Base-by-base conservation (phyloP, 2,888 invertebrate genomes). In the Watsonalla binaria region DNA sequence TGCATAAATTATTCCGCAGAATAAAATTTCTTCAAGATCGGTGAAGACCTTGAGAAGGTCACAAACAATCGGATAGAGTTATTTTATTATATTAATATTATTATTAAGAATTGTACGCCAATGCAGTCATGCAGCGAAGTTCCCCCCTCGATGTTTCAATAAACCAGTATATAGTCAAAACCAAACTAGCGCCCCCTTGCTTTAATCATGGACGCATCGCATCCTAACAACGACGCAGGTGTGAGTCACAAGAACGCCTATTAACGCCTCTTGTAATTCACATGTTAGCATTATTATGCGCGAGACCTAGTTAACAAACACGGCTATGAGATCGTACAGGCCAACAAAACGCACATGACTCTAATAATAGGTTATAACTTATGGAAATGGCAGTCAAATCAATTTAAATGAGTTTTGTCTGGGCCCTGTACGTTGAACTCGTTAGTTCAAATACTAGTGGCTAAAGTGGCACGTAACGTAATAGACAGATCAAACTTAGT, bases 401-500 rank as follows among this genome's bases (percentile, higher is more conserved):
- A 42, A 42, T 42, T 42, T 6, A 42, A 8, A 39, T 51, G 39
- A 51, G 33, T 34, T 11, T 47, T 58, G 53, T 52, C 58, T 55
- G 56, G 59, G 61, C 69, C 63, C 70, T 80, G 81, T 79, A 65
- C 80, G 60, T 82, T 81, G 80, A 84, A 81, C 82, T 74, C 67
- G 67, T 76, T 79, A 74, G 69, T 74, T 72, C 71, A 72, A 78
- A 74, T 75, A 71, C 64, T 62, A 66, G 68, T 69, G 42, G 71
- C 76, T 82, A 72, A 78, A 80, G 65, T 74, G 69, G 68, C 70
- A 70, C 71, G 74, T 80, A 80, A 82, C 71, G 74, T 80, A 80
- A 82, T 80, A 77, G 78, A 80, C 79, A 78, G 77, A 84, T 84
- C 81, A 76, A 82, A 82, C 76, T 80, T 78, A 66, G 78, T 74